These are phyloP conservation scores for Alectoris magna DNA, from an alignment of 2,797 vertebrate species.

Conservation along the genomic window DNA sequence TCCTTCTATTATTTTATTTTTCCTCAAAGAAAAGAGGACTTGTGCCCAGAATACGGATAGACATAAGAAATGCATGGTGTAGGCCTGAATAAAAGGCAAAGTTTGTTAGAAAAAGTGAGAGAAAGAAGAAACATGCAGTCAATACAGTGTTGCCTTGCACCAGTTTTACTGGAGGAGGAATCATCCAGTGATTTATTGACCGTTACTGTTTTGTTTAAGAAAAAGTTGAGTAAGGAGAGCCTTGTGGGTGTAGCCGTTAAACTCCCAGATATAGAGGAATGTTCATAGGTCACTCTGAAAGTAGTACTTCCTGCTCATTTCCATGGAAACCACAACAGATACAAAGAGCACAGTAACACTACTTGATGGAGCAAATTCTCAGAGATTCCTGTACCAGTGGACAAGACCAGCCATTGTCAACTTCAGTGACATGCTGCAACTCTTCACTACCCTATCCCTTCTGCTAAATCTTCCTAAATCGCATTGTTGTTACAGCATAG, in stretches of 20 bases:
- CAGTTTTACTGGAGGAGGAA: neutral
- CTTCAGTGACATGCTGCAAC: neutral
- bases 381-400: neutral
- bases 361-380: no score
- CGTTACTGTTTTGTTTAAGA: neutral
- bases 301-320: no score
- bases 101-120: neutral
- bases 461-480: neutral
- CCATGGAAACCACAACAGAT: no score
- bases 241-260: neutral
- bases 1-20: neutral
- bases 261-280: neutral
- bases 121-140: neutral
- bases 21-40: neutral
- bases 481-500: neutral
- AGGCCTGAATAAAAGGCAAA: neutral
- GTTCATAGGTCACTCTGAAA: neutral
- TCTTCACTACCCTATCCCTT: slow-evolving; percentile 7
- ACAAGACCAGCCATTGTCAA: neutral
- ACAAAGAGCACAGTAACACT: no score
- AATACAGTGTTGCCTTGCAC: neutral
- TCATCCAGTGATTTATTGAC: neutral
- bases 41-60: no score
- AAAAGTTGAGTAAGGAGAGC: neutral
- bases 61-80: neutral